These are phyloP conservation scores for Champsocephalus esox DNA, from an alignment of 2,797 vertebrate species.

Conservation along the genomic window DNA sequence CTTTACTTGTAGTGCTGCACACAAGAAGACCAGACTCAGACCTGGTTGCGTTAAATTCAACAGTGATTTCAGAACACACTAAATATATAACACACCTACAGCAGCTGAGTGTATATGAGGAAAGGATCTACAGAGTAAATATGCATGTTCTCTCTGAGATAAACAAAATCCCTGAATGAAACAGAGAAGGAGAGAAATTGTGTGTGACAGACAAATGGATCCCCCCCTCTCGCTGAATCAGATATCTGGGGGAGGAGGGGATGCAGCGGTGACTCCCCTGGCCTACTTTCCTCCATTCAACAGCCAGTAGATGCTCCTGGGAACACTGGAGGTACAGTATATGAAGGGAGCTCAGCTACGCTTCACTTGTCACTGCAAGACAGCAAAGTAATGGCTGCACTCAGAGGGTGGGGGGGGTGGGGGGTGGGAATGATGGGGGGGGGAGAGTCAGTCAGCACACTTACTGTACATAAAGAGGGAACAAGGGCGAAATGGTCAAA, in stretches of 20 bases:
- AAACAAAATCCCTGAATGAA: constrained; percentile 49
- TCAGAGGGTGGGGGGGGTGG: constrained; percentile 18
- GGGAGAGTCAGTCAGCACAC: constrained; percentile 37
- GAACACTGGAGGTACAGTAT: constrained; percentile 67
- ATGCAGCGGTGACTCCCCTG: constrained; percentile 58
- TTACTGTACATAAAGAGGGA: constrained; percentile 47
- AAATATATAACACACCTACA: constrained; percentile 26
- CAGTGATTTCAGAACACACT: constrained; percentile 39
- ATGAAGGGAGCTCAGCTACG: constrained; percentile 73
- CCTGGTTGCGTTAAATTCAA: constrained; percentile 43
- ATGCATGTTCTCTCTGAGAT: constrained; percentile 37
- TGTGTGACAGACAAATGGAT: constrained; percentile 68
- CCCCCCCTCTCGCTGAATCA: constrained; percentile 58
- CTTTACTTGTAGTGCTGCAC: constrained; percentile 43
- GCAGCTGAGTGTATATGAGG: constrained; percentile 12
- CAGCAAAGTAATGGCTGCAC: constrained; percentile 61
- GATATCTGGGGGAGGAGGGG: constrained; percentile 56
- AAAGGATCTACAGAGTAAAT: constrained; percentile 35
- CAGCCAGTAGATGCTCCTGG: constrained; percentile 63
- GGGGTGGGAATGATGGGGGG: constrained; percentile 14
- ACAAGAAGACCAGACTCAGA: constrained; percentile 27
- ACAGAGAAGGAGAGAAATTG: constrained; percentile 49
- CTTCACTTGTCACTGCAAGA: constrained; percentile 75
- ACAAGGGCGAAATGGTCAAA: constrained; percentile 31
- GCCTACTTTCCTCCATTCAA: constrained; percentile 79